Base-by-base conservation (phyloP, 2,113 vertebrate species). In the Genyomyrus donnyi region DNA sequence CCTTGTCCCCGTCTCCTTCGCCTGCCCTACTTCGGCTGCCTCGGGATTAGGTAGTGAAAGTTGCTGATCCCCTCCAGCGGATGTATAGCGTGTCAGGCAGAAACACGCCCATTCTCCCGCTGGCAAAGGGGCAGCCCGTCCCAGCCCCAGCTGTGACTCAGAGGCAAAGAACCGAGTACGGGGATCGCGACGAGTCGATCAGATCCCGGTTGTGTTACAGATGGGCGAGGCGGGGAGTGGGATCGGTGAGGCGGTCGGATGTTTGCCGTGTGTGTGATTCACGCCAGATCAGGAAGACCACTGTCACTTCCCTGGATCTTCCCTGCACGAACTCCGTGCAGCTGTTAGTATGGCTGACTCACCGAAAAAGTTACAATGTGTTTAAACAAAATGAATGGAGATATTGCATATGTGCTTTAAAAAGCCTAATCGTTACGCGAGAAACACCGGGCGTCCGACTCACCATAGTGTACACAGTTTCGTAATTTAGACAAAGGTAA, bases 91-190 rank as follows among this genome's bases (percentile, higher is more conserved):
- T 92, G 91, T 91, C 93, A 91, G 90, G 92, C 88, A 85, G 80
- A 27, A 35, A 15, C 24, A 88, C 94, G 92, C 93, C 93, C 42
- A 92, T 93, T 24, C 85, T 80, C 74, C 74, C 70, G n/a, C 42
- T 89, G 91, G 89, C 85, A 87, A 42, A 80, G 74, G 74, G 53
- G 49, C 49, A 27, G 46, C 89, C 50, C 49, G 89, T 42, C 93
- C 93, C 90, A 91, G 58, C 94, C 92, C n/a, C 24, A 15, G 24
- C 66, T 42, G 45, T 93, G 93, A 94, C 91, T 93, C 91, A 92
- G 87, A 46, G n/a, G 24, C 24, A 17, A 50, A 27, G 24, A 15
- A 45, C 46, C n/a, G 85, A 48, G 13, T 11, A 2, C 31, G 27
- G n/a, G 49, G 1, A 27, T 24, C 3, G 35, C 24, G 83, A 85